Conservation (phyloP, 2,888 invertebrate species). For the Brassicogethes aeneus region DNA sequence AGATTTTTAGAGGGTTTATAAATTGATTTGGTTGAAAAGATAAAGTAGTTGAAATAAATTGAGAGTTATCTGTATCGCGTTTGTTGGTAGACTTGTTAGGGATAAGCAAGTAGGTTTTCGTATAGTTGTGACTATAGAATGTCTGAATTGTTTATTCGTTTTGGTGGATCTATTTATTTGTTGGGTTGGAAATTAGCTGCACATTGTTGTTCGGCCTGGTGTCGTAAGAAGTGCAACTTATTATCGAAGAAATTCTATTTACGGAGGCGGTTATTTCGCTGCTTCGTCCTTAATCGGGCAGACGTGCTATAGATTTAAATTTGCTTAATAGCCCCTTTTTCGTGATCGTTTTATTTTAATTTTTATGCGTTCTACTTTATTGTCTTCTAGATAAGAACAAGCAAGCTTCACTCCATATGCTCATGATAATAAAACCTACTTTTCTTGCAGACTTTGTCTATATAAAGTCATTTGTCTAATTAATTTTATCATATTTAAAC, state of each 20-base stretch:
- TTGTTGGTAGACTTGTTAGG: no score
- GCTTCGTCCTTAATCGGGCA: not conserved
- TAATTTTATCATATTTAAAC: no score
- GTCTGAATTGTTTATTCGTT: no score
- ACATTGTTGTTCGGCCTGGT: constrained; percentile 21
- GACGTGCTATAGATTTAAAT: constrained; percentile 1
- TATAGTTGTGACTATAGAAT: no score
- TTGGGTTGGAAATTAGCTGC: constrained; percentile 21
- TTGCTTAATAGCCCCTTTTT: constrained; percentile 1
- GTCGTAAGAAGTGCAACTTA: constrained; percentile 23
- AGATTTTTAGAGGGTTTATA: no score
- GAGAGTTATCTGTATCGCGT: no score
- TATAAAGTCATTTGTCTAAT: no score
- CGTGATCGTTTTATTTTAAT: not conserved
- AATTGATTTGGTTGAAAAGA: no score
- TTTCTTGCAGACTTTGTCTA: not conserved
- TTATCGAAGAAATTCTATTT: constrained; percentile 16
- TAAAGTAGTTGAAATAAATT: no score
- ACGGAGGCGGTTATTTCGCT: constrained; percentile 17
- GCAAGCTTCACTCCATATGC: not conserved
- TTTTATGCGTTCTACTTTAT: not conserved
- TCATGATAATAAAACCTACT: not conserved
- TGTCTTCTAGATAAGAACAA: not conserved
- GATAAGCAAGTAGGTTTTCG: no score
- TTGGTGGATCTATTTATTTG: not conserved